Percentiles rank a stretch among this genome's conserved stretches.
Evolutionary conservation across 2,797 vertebrate genomes (phyloP).

Genomic region (Mormyrus proboscirostris): DNA sequence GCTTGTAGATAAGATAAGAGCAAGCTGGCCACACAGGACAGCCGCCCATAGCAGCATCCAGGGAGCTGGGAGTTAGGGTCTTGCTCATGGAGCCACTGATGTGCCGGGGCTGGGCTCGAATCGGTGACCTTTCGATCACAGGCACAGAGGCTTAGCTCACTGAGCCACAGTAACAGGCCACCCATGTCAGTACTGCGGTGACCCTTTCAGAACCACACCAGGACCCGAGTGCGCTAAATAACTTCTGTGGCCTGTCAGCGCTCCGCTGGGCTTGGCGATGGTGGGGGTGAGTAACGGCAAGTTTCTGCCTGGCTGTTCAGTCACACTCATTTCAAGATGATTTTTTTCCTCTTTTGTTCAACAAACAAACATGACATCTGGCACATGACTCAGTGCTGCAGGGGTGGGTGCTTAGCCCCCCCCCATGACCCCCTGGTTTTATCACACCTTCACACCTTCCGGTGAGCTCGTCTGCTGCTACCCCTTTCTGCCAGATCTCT

Average conservation of each 20-base stretch:
- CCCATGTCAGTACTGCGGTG: constrained; percentile 42
- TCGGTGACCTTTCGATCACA: background rate
- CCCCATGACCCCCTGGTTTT: background rate
- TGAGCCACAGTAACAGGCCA: background rate
- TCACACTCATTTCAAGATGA: background rate
- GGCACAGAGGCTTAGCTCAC: too few species aligned
- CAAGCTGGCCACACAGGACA: background rate
- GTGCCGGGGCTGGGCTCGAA: background rate
- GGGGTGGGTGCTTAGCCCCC: background rate
- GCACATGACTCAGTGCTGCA: background rate
- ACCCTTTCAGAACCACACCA: background rate
- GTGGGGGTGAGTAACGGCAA: background rate
- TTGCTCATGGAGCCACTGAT: too few species aligned
- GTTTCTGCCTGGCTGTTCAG: background rate
- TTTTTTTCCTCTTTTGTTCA: background rate
- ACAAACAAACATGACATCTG: background rate
- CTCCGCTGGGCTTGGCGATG: background rate
- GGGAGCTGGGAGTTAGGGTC: background rate
- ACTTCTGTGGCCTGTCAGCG: background rate
- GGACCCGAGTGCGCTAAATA: background rate
- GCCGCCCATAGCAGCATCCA: background rate
- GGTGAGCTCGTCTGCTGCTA: background rate
- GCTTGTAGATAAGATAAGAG: background rate
- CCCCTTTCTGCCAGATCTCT: background rate
- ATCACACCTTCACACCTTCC: background rate